Percentiles rank a stretch among this genome's conserved stretches.
These are phyloP conservation scores for Pangasius sanitwongsei DNA, from an alignment of 2,797 vertebrate genomes.

Conservation along the genomic window DNA sequence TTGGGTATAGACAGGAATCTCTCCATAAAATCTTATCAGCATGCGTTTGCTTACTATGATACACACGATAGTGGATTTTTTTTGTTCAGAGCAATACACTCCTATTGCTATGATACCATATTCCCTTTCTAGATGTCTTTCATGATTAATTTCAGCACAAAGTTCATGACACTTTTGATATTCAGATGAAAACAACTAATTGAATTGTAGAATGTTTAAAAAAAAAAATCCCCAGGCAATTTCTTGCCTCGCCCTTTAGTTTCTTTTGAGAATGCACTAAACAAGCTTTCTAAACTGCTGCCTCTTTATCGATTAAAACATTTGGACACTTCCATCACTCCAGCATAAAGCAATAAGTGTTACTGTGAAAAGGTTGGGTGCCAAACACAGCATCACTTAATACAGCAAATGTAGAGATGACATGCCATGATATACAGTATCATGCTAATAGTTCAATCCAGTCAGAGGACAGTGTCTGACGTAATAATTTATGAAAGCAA, in stretches of 20 bases:
- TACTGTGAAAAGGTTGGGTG: constrained; percentile 8
- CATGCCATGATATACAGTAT: background rate
- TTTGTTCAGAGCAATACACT: background rate
- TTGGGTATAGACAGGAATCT: background rate
- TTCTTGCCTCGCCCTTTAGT: background rate
- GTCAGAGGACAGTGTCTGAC: constrained; percentile 3
- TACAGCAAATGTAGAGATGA: background rate
- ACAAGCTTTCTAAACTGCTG: background rate
- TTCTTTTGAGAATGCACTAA: constrained; percentile 25
- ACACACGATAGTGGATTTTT: background rate
- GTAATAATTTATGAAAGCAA: constrained; percentile 49
- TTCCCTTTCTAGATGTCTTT: background rate
- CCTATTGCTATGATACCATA: background rate
- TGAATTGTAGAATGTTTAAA: background rate
- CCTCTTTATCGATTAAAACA: background rate
- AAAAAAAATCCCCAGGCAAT: background rate
- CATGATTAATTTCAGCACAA: background rate
- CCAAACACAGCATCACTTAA: constrained; percentile 21
- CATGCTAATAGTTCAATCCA: background rate
- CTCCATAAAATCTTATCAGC: background rate
- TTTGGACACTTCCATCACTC: constrained; percentile 2
- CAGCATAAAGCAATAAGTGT: constrained; percentile 39
- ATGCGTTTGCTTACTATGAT: background rate
- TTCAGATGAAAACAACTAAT: background rate
- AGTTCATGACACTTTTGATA: background rate